phyloP scores from a whole-genome alignment of 2,797 vertebrate species.

The Bryconaethiops microstoma region DNA sequence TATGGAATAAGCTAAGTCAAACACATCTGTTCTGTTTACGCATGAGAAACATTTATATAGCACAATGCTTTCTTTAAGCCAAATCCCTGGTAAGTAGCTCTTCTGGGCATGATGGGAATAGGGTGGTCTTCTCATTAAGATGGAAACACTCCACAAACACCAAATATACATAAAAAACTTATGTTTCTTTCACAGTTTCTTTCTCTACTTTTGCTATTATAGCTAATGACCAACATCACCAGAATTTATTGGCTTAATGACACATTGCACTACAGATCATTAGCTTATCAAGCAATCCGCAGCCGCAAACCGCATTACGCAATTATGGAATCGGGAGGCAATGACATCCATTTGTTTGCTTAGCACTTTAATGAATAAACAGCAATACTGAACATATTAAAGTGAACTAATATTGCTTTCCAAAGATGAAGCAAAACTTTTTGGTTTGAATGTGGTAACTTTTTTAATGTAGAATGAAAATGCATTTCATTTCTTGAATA shows the following conservation, averaged over 20 bases:
- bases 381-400: conserved; percentile 27
- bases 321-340: conserved; percentile 55
- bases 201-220: conserved; percentile 54
- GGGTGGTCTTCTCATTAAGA: conserved; percentile 28
- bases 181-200: conserved; percentile 45
- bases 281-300: conserved; percentile 60
- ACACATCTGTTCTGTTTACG: background rate
- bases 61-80: background rate
- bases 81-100: background rate
- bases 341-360: conserved; percentile 43
- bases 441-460: background rate
- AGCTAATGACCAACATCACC: conserved; percentile 63
- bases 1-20: background rate
- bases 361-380: conserved; percentile 50
- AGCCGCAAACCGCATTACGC: conserved; percentile 53
- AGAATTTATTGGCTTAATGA: conserved; percentile 70
- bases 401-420: conserved; percentile 10
- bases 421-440: conserved; percentile 13
- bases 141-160: conserved; percentile 34
- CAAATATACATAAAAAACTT: conserved; percentile 49
- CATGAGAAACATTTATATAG: background rate
- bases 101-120: background rate
- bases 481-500: background rate
- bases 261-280: conserved; percentile 68
- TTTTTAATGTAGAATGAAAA: background rate